Evolutionary conservation across 2,888 invertebrate species (phyloP).

Genomic region (Horisme vitalbata): DNA sequence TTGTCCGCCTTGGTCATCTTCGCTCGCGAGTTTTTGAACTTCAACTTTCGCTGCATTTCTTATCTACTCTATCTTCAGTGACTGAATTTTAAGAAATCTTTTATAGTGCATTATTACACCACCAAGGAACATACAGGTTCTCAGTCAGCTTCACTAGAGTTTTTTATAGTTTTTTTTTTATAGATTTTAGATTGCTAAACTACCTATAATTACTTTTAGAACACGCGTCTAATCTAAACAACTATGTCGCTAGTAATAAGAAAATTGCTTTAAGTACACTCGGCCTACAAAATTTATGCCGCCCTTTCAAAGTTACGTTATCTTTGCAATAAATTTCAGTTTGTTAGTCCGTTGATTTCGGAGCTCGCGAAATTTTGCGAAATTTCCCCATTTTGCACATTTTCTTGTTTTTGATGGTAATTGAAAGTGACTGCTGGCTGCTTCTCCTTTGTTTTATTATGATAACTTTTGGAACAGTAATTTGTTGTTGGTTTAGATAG

Average conservation of each 20-base stretch:
- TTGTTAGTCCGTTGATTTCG: slow-evolving; percentile 52
- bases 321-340: slow-evolving; percentile 72
- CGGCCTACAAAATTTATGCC: slow-evolving; percentile 61
- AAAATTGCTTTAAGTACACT: slow-evolving; percentile 36
- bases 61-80: too few species aligned
- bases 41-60: too few species aligned
- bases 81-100: too few species aligned
- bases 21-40: too few species aligned
- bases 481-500: slow-evolving; percentile 34
- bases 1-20: too few species aligned
- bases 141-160: too few species aligned
- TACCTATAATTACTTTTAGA: too few species aligned
- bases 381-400: slow-evolving; percentile 41
- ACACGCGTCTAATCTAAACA: too few species aligned
- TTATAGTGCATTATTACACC: too few species aligned
- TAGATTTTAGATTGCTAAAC: too few species aligned
- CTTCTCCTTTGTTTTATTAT: slow-evolving; percentile 39
- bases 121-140: too few species aligned
- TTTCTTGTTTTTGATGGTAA: slow-evolving; percentile 53
- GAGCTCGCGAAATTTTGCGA: slow-evolving; percentile 35
- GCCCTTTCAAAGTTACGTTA: slow-evolving; percentile 69
- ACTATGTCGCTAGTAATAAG: slow-evolving; percentile 12
- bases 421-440: slow-evolving; percentile 53
- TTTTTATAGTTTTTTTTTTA: too few species aligned
- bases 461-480: slow-evolving; percentile 43